Percentiles rank a stretch among this genome's conserved stretches.
phyloP scores from a whole-genome alignment of 2,113 vertebrate genomes.

The Nyctereutes procyonoides region DNA sequence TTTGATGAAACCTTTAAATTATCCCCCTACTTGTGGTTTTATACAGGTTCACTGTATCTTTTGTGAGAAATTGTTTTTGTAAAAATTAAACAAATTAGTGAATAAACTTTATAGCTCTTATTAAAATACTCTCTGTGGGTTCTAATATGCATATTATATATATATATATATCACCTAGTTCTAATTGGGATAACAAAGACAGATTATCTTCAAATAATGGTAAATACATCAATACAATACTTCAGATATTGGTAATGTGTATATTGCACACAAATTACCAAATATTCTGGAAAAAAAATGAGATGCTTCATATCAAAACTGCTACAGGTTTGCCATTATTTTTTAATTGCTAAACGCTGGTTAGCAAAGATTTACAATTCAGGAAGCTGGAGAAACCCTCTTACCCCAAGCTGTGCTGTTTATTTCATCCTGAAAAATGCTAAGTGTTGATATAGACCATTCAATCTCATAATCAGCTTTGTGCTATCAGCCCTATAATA shows the following conservation, averaged over 20 bases:
- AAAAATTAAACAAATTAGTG: conserved; percentile 51
- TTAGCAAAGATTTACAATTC: background rate
- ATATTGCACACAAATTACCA: background rate
- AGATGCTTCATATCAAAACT: background rate
- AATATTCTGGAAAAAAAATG: conserved; percentile 30
- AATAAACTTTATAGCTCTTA: conserved; percentile 7
- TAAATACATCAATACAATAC: background rate
- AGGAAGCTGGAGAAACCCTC: background rate
- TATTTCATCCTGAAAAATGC: conserved; percentile 22
- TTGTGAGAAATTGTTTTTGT: conserved; percentile 61
- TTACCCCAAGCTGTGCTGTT: background rate
- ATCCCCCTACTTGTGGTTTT: conserved; percentile 12
- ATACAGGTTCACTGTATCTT: background rate
- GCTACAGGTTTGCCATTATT: background rate
- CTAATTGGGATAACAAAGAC: background rate
- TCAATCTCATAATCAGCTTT: background rate
- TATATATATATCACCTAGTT: conserved; percentile 37
- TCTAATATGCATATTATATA: background rate
- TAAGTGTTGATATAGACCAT: background rate
- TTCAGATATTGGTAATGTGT: background rate
- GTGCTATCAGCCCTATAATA: background rate
- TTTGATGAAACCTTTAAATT: conserved; percentile 47
- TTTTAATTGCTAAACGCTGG: conserved; percentile 25
- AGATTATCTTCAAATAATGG: conserved; percentile 21
- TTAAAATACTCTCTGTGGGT: background rate